Conservation (phyloP, 1,140 invertebrate species). For the Drosophila oshimai region DNA sequence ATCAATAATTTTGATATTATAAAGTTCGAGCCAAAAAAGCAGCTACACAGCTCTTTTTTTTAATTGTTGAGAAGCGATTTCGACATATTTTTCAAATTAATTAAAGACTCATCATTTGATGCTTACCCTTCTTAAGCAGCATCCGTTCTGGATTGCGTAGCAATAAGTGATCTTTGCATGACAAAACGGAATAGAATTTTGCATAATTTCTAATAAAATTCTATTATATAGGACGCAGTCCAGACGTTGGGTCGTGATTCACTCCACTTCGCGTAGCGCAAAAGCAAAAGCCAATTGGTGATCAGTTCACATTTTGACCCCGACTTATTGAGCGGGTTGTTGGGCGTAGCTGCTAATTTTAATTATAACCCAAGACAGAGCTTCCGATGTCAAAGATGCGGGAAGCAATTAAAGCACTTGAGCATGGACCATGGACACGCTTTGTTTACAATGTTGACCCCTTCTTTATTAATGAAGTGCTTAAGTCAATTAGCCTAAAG, state of each 20-base stretch:
- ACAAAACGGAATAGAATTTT: slow-evolving; percentile 54
- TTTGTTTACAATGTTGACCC: slow-evolving; percentile 41
- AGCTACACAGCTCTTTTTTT: too few relatives aligned
- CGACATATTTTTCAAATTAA: background rate
- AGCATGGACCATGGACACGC: slow-evolving; percentile 55
- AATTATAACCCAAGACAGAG: slow-evolving; percentile 52
- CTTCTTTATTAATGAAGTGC: slow-evolving; percentile 51
- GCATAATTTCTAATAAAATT: slow-evolving; percentile 65
- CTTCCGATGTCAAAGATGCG: slow-evolving; percentile 76
- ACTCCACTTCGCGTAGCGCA: slow-evolving; percentile 2
- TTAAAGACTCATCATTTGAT: background rate
- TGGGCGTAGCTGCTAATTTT: slow-evolving; percentile 74
- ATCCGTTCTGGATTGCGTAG: background rate
- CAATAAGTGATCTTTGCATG: slow-evolving; percentile 35
- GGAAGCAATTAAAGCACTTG: slow-evolving; percentile 72
- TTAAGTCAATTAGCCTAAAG: slow-evolving; percentile 44
- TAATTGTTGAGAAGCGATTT: background rate
- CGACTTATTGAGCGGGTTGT: slow-evolving; percentile 52
- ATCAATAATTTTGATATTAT: too few relatives aligned
- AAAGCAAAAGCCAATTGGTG: slow-evolving; percentile 62
- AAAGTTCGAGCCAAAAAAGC: too few relatives aligned
- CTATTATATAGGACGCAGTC: slow-evolving; percentile 31
- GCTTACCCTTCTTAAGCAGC: background rate
- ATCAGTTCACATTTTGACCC: slow-evolving; percentile 70
- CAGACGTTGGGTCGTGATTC: slow-evolving; percentile 24